A percentile compares a stretch with the other conserved stretches of the same genome.
Evolutionary conservation across 1,140 invertebrate genomes (phyloP).

Genomic region (Brachionus rubens): DNA sequence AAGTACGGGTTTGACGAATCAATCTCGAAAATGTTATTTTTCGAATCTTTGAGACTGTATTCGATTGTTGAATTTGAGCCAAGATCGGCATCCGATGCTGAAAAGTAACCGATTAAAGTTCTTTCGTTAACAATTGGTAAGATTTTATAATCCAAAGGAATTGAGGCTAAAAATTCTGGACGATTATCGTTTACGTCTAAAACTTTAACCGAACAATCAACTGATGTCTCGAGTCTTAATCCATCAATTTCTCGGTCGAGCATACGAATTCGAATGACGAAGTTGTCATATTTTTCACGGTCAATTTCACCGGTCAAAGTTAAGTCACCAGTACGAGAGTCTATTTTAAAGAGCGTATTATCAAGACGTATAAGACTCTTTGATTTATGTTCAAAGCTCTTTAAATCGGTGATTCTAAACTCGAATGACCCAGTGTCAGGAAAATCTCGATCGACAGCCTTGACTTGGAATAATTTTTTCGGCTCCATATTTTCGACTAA

Average conservation of each 20-base stretch:
- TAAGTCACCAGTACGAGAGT: not conserved
- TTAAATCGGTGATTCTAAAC: not conserved
- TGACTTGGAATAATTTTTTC: not conserved
- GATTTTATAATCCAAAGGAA: conserved; percentile 27
- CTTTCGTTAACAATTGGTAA: conserved; percentile 30
- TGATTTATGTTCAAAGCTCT: not conserved
- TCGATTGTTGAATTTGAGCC: conserved; percentile 13
- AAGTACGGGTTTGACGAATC: conserved; percentile 6
- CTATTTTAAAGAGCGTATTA: conserved; percentile 2
- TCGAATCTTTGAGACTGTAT: not conserved
- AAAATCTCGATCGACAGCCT: not conserved
- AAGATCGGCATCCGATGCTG: conserved; percentile 11
- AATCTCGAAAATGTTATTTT: conserved; percentile 8
- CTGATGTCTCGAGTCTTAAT: not conserved
- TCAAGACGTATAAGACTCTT: not conserved
- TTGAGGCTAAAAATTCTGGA: conserved; percentile 1
- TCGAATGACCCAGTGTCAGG: not conserved
- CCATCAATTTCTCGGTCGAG: conserved; percentile 20
- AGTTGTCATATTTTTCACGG: conserved; percentile 20
- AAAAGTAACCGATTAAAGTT: conserved; percentile 21
- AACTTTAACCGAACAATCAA: not conserved
- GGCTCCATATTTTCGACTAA: not conserved
- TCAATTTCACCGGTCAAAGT: conserved; percentile 2
- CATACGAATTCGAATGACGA: not conserved
- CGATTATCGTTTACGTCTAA: conserved; percentile 32